Evolutionary conservation across 2,797 vertebrate genomes (phyloP), one percentile per base, ranked within the genome.

Genomic region (Falco concolor): DNA sequence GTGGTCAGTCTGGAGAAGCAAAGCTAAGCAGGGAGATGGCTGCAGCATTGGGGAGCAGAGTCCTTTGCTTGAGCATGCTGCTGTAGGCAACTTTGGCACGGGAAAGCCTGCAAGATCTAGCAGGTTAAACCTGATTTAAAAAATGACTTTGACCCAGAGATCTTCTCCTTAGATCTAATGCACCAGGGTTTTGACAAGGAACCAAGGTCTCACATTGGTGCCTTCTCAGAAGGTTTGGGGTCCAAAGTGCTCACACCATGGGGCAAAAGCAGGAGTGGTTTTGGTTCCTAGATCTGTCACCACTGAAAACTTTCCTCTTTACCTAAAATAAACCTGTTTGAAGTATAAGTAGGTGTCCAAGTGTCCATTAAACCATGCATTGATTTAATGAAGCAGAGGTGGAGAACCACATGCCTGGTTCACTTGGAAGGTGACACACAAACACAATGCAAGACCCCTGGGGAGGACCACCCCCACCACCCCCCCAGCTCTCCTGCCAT

Each of bases 21-120:
- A 64, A 86, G 63, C 45, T 50, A 34, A 65, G 27, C 24, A 3
- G 6, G 49, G 13, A 82, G 27, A 42, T 0, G 12, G 25, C 57
- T 65, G 32, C 1, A 3, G 61, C 28, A 30, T 8, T 3, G 2
- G 11, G n/a, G 50, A 76, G n/a, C 21, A 82, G 49, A 85, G 30
- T n/a, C 44, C 36, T 64, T 34, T 2, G 5, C 72, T 64, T 0
- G 0, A 52, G 22, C 24, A 9, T 1, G 8, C 47, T 73, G 54
- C 38, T 64, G 45, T 27, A 24, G 36, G 23, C 47, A 25, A 19
- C 7, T 10, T 17, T 54, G 78, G 15, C 61, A 56, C 0, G 1
- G 24, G 38, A 28, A 49, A 73, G 56, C 24, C 53, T 44, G 59
- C 17, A 50, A 60, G 52, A 65, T 11, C 63, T 34, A 12, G 44